Conservation (phyloP, 2,113 vertebrate genomes). For the Pterophyllum scalare region DNA sequence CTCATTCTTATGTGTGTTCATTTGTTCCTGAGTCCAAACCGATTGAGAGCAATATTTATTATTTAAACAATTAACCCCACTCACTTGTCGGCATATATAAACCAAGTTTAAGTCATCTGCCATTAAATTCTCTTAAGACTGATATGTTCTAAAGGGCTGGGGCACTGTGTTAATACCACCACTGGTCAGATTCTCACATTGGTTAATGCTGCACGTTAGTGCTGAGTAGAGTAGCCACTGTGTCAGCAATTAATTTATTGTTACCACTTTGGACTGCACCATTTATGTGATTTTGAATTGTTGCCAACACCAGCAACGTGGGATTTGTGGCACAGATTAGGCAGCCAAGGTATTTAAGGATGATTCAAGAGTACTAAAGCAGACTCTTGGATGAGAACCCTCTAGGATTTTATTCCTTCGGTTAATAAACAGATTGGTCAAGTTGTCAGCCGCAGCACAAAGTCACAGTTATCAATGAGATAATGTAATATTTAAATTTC, state of each 20-base stretch:
- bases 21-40: neutral
- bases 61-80: constrained; percentile 15
- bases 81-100: constrained; percentile 1
- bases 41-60: constrained; percentile 8
- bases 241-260: constrained; percentile 7
- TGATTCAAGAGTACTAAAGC: neutral
- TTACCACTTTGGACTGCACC: neutral
- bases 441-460: constrained; percentile 4
- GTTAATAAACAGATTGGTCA: constrained; percentile 14
- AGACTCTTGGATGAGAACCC: neutral
- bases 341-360: neutral
- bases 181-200: constrained; percentile 3
- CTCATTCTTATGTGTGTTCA: neutral
- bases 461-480: constrained; percentile 21
- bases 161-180: neutral
- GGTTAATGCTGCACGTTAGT: neutral
- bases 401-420: neutral
- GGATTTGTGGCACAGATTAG: neutral
- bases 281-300: neutral
- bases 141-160: neutral
- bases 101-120: neutral
- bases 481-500: constrained; percentile 36
- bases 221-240: neutral
- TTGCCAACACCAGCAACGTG: neutral
- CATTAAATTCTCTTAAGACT: neutral